phyloP scores from a whole-genome alignment of 35 echinoderm and acorn worm genomes.

The Heliocidaris erythrogramma region DNA sequence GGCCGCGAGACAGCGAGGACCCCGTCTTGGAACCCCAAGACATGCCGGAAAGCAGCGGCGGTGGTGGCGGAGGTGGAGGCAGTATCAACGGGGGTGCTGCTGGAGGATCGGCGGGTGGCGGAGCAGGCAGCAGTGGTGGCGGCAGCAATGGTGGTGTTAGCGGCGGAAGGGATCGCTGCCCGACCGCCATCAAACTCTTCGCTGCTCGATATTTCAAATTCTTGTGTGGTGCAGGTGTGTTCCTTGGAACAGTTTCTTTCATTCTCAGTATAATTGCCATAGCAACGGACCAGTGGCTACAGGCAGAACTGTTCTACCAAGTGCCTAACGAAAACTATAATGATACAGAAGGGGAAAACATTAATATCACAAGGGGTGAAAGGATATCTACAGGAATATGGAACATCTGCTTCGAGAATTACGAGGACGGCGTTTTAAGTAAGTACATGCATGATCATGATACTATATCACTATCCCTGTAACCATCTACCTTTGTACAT shows the following conservation, averaged over 20 bases:
- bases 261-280: slow-evolving; percentile 55
- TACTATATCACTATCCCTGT: neutral
- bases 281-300: slow-evolving; percentile 51
- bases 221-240: slow-evolving; percentile 42
- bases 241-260: slow-evolving; percentile 49
- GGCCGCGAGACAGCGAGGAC: slow-evolving; percentile 29
- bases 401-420: slow-evolving; percentile 9
- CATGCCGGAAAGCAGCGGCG: slow-evolving; percentile 25
- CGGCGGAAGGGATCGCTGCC: neutral
- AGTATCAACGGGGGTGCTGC: neutral
- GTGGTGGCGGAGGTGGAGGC: neutral
- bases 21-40: slow-evolving; percentile 40
- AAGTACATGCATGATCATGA: neutral
- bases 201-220: slow-evolving; percentile 43
- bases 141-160: neutral
- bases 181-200: slow-evolving; percentile 45
- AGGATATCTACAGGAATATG: slow-evolving; percentile 34
- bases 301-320: slow-evolving; percentile 14
- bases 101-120: neutral
- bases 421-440: slow-evolving; percentile 32
- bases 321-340: neutral
- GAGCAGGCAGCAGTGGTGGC: neutral
- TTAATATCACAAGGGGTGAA: slow-evolving; percentile 13
- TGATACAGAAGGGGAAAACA: neutral
- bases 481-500: too few relatives aligned